Evolutionary conservation across 1,140 invertebrate species (phyloP).

Genomic region (Delia radicum): DNA sequence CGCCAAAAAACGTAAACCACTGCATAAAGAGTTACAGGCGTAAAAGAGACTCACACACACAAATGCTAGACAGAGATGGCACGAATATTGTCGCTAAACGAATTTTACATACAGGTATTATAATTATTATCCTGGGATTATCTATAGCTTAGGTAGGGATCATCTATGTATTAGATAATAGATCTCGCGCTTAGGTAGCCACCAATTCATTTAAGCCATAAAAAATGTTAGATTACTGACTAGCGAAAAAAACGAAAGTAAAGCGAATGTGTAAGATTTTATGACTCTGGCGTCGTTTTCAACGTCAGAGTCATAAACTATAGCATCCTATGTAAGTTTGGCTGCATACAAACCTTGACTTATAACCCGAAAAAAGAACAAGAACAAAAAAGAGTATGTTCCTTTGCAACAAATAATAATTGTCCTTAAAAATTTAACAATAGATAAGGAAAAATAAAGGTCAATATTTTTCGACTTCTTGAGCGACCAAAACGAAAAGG

Average conservation of each 20-base stretch:
- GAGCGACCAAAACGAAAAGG: background rate
- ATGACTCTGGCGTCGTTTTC: background rate
- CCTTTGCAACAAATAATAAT: background rate
- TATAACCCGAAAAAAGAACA: constrained; percentile 11
- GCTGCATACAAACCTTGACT: background rate
- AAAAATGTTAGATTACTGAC: background rate
- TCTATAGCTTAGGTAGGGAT: constrained; percentile 19
- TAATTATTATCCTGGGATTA: constrained; percentile 26
- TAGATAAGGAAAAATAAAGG: background rate
- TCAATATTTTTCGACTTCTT: background rate
- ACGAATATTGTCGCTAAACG: background rate
- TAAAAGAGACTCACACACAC: background rate
- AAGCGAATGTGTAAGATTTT: background rate
- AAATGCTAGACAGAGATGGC: background rate
- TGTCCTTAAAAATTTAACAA: background rate
- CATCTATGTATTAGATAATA: constrained; percentile 15
- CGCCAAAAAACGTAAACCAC: background rate
- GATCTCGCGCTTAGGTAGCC: constrained; percentile 20
- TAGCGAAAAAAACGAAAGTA: constrained; percentile 3
- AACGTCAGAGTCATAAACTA: background rate
- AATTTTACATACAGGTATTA: background rate
- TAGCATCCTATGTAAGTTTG: background rate
- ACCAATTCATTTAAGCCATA: constrained; percentile 10
- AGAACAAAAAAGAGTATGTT: background rate
- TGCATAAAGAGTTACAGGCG: background rate